Conservation (phyloP, 1,140 invertebrate genomes). For the Triops cancriformis region DNA sequence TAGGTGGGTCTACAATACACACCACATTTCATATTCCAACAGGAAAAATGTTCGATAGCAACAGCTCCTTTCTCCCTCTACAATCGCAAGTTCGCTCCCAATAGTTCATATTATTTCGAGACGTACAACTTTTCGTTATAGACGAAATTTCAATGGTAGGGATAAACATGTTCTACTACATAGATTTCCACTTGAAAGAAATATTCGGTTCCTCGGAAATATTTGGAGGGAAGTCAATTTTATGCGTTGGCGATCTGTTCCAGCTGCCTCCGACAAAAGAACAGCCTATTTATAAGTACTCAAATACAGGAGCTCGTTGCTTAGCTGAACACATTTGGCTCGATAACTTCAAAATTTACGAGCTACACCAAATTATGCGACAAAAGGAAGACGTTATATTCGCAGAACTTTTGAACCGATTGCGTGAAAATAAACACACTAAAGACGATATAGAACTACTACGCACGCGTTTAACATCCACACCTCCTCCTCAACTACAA, state of each 20-base stretch:
- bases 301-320: too few species aligned
- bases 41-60: background rate
- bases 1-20: too few species aligned
- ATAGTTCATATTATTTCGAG: too few species aligned
- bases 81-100: background rate
- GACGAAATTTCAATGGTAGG: too few species aligned
- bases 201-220: too few species aligned
- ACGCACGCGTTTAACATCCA: background rate
- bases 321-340: background rate
- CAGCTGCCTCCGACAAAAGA: too few species aligned
- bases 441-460: background rate
- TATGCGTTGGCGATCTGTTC: too few species aligned
- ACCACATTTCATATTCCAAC: background rate
- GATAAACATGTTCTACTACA: too few species aligned
- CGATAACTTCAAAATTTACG: background rate
- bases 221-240: too few species aligned
- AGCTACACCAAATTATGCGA: background rate
- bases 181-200: too few species aligned
- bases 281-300: too few species aligned
- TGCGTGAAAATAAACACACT: background rate
- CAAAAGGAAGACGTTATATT: background rate
- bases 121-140: too few species aligned
- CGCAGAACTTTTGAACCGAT: background rate
- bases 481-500: background rate
- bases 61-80: background rate